These are phyloP conservation scores for Patella ulyssiponensis DNA, from an alignment of 2,888 invertebrate genomes.

Conservation along the genomic window DNA sequence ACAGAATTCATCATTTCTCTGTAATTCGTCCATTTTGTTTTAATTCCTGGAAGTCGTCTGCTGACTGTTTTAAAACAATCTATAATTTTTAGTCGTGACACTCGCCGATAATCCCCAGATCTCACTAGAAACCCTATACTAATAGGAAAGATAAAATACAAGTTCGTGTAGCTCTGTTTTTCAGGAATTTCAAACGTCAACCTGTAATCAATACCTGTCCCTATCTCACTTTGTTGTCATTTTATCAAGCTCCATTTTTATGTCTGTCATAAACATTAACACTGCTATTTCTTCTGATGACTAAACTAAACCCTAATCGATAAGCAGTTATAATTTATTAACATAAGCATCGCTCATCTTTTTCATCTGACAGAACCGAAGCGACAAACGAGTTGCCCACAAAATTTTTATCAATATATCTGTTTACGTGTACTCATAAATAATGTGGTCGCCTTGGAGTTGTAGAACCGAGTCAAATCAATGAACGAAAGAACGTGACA, in stretches of 20 bases:
- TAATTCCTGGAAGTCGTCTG: background rate
- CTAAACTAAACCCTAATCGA: background rate
- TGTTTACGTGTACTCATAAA: background rate
- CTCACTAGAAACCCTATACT: too few species aligned
- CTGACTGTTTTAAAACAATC: background rate
- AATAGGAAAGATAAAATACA: too few species aligned
- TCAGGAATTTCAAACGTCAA: too few species aligned
- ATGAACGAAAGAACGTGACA: constrained; percentile 5
- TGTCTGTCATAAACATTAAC: background rate
- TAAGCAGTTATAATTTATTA: constrained; percentile 5
- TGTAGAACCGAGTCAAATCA: background rate
- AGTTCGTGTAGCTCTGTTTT: too few species aligned
- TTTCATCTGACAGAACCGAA: too few species aligned
- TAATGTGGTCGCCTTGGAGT: background rate
- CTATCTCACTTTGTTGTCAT: background rate
- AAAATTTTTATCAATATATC: background rate
- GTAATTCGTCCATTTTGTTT: constrained; percentile 49
- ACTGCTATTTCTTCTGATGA: background rate
- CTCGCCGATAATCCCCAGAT: background rate
- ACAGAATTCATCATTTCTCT: constrained; percentile 53
- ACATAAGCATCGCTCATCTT: background rate
- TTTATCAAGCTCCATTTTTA: background rate
- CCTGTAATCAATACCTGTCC: too few species aligned
- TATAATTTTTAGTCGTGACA: background rate
- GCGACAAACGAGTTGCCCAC: background rate